phyloP scores from a whole-genome alignment of 2,113 vertebrate species.

The Cathartes aura region DNA sequence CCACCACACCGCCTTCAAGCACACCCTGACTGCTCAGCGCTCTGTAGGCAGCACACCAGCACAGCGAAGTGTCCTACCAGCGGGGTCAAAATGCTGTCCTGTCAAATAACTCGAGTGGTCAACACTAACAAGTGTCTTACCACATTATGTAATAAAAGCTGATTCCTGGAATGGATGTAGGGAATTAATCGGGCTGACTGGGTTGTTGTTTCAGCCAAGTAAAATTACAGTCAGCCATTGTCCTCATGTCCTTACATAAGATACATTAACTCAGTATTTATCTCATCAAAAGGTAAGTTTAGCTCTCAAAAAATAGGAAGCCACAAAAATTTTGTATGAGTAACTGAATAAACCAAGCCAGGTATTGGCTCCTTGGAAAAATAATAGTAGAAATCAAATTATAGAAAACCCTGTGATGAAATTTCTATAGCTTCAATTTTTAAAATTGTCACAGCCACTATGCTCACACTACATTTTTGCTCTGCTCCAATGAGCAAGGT shows the following conservation, averaged over 20 bases:
- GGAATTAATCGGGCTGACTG: too few relatives aligned
- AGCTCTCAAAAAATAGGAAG: background rate
- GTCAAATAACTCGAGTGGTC: background rate
- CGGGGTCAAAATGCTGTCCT: background rate
- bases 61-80: background rate
- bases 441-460: background rate
- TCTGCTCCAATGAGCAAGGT: background rate
- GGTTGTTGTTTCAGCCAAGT: background rate
- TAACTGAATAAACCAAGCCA: background rate
- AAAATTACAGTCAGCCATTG: background rate
- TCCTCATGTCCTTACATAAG: background rate
- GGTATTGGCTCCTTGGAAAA: background rate
- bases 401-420: background rate
- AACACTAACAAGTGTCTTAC: too few relatives aligned
- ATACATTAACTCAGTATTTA: too few relatives aligned
- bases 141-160: background rate
- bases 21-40: background rate
- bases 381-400: background rate
- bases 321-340: background rate
- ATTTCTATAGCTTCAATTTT: background rate
- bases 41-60: background rate
- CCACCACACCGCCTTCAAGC: fast-evolving
- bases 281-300: background rate
- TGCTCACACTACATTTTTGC: background rate
- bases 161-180: background rate